These are phyloP conservation scores for Anhinga anhinga DNA, from an alignment of 2,113 vertebrate species.

Conservation along the genomic window DNA sequence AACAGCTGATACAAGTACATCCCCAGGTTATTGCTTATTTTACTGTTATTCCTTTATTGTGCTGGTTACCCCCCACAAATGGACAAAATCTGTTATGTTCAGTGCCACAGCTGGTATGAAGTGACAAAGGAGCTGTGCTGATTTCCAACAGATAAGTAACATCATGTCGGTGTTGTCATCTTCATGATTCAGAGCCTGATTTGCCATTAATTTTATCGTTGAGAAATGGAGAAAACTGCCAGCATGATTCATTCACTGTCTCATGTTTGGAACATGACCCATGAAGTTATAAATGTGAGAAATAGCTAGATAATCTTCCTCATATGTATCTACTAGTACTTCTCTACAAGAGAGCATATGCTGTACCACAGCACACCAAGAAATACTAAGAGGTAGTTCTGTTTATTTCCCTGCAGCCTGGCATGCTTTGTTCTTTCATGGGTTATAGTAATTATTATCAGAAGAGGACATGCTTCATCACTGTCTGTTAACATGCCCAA, in stretches of 20 bases:
- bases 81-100: neutral
- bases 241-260: neutral
- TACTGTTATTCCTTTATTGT: neutral
- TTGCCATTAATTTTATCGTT: neutral
- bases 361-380: neutral
- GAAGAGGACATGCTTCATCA: neutral
- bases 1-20: neutral
- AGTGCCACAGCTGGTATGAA: neutral
- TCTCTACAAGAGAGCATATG: neutral
- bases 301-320: neutral
- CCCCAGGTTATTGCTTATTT: neutral
- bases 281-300: neutral
- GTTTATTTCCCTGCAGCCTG: neutral
- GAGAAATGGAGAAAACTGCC: neutral
- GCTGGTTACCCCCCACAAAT: neutral
- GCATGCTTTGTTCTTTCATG: neutral
- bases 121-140: neutral
- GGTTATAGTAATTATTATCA: neutral
- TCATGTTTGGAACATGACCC: neutral
- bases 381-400: neutral
- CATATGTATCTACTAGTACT: neutral
- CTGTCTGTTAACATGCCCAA: neutral
- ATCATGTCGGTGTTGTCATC: neutral
- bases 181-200: neutral
- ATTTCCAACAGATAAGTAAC: neutral